Conservation (phyloP, 2,113 vertebrate genomes). For the Uropsilus gracilis region DNA sequence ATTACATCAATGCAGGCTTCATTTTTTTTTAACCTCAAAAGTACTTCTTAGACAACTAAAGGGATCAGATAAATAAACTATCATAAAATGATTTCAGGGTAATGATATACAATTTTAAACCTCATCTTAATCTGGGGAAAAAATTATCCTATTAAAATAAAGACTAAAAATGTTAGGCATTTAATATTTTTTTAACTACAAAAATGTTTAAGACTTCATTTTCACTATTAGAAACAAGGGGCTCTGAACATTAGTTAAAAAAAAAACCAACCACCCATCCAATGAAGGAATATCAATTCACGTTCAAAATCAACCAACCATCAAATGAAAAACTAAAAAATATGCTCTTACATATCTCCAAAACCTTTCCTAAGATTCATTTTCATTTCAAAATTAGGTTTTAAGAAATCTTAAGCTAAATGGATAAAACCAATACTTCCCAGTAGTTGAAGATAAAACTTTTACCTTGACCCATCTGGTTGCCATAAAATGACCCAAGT, state of each 20-base stretch:
- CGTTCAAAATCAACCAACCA: conserved; percentile 32
- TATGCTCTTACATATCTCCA: background rate
- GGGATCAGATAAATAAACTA: conserved; percentile 80
- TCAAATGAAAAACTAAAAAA: conserved; percentile 37
- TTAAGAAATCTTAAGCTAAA: conserved; percentile 63
- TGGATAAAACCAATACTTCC: conserved; percentile 65
- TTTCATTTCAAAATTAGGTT: conserved; percentile 32
- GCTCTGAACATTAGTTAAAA: conserved; percentile 25
- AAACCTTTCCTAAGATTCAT: conserved; percentile 31
- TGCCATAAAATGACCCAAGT: conserved; percentile 80
- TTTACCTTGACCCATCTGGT: conserved; percentile 73
- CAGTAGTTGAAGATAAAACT: conserved; percentile 66
- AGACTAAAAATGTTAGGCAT: conserved; percentile 59
- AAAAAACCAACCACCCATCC: conserved; percentile 59
- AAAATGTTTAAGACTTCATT: conserved; percentile 41
- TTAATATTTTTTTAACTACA: conserved; percentile 16
- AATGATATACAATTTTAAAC: conserved; percentile 67
- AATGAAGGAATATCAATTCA: conserved; percentile 60
- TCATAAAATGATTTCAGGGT: conserved; percentile 76
- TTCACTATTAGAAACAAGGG: conserved; percentile 73
- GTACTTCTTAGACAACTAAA: conserved; percentile 78
- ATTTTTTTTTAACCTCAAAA: conserved; percentile 77
- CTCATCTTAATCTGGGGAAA: conserved; percentile 71
- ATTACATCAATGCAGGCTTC: conserved; percentile 80
- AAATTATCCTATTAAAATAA: conserved; percentile 59